These are phyloP conservation scores for Phyllotreta cruciferae DNA, from an alignment of 2,888 invertebrate genomes.

Conservation along the genomic window DNA sequence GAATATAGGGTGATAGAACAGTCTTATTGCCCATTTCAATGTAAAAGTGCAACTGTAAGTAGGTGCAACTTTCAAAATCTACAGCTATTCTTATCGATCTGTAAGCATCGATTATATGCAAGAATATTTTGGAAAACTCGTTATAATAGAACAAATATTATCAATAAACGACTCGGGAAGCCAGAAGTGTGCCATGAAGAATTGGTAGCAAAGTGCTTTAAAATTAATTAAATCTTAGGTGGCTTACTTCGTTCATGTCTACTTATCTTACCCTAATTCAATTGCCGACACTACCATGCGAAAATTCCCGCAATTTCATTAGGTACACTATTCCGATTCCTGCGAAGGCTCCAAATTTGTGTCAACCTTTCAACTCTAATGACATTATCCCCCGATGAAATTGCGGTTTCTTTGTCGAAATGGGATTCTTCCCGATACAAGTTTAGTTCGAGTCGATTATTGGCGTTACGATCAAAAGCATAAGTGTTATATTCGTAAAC, in stretches of 20 bases:
- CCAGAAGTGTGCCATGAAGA: not conserved
- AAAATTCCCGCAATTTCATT: constrained; percentile 24
- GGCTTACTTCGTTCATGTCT: constrained; percentile 22
- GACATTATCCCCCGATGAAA: constrained; percentile 15
- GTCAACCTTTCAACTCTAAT: constrained; percentile 24
- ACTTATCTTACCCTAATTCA: constrained; percentile 26
- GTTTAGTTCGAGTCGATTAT: not conserved
- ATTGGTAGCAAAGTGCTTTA: constrained; percentile 10
- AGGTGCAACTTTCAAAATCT: too few relatives aligned
- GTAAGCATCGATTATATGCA: not conserved
- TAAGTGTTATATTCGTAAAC: constrained; percentile 7
- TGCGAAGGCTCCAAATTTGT: constrained; percentile 20
- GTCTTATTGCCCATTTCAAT: too few relatives aligned
- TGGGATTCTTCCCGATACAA: constrained; percentile 9
- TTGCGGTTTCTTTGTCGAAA: constrained; percentile 17
- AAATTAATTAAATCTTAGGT: constrained; percentile 23
- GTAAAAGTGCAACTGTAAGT: too few relatives aligned
- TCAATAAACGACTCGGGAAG: not conserved
- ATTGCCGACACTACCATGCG: constrained; percentile 19
- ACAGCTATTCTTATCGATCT: too few relatives aligned
- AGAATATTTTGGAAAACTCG: not conserved
- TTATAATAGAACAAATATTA: constrained; percentile 3
- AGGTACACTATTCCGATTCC: constrained; percentile 22
- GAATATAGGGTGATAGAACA: too few relatives aligned
- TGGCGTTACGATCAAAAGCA: not conserved